Conservation (phyloP, 2,888 invertebrate species). For the Antheraea assamensis region DNA sequence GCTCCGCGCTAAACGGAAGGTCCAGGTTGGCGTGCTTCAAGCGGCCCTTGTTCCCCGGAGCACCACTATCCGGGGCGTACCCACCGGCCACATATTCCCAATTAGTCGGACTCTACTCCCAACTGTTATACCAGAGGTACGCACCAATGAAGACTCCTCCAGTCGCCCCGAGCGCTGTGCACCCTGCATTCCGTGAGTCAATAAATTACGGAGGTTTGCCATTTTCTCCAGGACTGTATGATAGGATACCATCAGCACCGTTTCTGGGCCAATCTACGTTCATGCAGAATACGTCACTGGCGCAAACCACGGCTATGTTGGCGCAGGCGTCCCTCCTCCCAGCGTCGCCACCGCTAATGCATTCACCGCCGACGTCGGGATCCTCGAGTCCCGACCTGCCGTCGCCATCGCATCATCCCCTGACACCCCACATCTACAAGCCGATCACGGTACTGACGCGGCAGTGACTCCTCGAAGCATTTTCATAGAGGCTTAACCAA, state of each 20-base stretch:
- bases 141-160: constrained; percentile 81
- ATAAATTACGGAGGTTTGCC: constrained; percentile 68
- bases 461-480: constrained; percentile 56
- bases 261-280: constrained; percentile 60
- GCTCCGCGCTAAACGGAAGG: constrained; percentile 94
- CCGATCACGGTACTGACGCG: constrained; percentile 82
- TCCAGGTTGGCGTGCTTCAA: constrained; percentile 95
- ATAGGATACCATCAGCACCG: constrained; percentile 56
- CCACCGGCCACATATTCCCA: constrained; percentile 82
- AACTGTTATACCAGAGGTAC: constrained; percentile 86
- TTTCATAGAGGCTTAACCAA: constrained; percentile 47
- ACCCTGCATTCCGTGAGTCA: constrained; percentile 76
- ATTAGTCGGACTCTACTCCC: constrained; percentile 81
- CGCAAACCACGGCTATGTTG: constrained; percentile 51
- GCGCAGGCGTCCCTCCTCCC: constrained; percentile 60
- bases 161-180: constrained; percentile 77
- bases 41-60: constrained; percentile 85
- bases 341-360: constrained; percentile 68
- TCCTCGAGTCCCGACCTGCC: constrained; percentile 71
- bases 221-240: constrained; percentile 67
- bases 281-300: constrained; percentile 49
- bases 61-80: constrained; percentile 82
- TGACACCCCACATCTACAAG: constrained; percentile 77
- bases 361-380: constrained; percentile 65
- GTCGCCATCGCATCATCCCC: constrained; percentile 64